phyloP scores from a whole-genome alignment of 1,140 invertebrate genomes.

The Monomorium pharaonis region DNA sequence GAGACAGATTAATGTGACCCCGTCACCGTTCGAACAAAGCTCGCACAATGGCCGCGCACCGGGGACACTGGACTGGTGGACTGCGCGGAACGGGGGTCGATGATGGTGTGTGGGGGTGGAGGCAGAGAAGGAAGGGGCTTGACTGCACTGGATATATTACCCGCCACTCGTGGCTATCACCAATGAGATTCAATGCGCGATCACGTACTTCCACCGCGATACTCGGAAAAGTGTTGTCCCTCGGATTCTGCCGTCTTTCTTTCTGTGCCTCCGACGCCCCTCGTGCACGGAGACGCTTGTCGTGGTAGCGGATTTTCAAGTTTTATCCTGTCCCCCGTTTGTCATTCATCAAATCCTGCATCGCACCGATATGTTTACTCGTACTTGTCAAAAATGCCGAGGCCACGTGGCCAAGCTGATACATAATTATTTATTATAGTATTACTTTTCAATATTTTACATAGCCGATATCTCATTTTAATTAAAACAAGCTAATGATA shows the following conservation, averaged over 20 bases:
- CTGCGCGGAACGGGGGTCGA: constrained; percentile 64
- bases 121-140: constrained; percentile 70
- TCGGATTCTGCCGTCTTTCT: constrained; percentile 39
- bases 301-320: constrained; percentile 18
- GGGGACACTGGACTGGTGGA: constrained; percentile 76
- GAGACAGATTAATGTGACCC: constrained; percentile 84
- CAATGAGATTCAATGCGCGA: constrained; percentile 82
- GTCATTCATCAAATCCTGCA: constrained; percentile 5
- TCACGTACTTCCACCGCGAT: constrained; percentile 74
- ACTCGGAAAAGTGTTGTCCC: constrained; percentile 77
- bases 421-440: background rate
- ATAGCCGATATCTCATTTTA: background rate
- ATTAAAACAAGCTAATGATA: background rate
- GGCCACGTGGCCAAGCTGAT: background rate
- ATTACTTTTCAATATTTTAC: background rate
- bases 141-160: constrained; percentile 81
- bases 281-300: background rate
- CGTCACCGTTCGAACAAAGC: constrained; percentile 84
- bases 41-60: constrained; percentile 82
- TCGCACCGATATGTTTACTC: background rate
- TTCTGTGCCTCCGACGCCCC: background rate
- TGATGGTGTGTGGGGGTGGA: constrained; percentile 70
- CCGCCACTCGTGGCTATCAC: constrained; percentile 81
- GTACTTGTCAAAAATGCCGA: background rate
- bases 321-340: constrained; percentile 12